Conservation (phyloP, 2,888 invertebrate species). For the Netelia fuscicornis region DNA sequence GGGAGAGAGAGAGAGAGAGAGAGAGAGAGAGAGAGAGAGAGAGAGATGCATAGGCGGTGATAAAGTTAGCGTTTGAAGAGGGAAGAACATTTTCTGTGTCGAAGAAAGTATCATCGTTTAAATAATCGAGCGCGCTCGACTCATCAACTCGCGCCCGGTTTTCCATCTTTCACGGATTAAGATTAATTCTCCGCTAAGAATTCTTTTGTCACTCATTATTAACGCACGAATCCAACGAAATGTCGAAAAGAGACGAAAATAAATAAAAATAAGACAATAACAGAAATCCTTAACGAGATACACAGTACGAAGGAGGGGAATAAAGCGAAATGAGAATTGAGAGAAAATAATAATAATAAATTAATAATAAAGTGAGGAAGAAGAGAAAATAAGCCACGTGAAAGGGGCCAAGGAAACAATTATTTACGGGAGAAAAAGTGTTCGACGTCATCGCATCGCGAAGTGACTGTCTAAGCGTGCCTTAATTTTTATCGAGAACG, state of each 20-base stretch:
- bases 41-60: constrained; percentile 25
- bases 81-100: constrained; percentile 73
- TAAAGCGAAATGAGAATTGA: constrained; percentile 26
- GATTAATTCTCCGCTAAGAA: neutral
- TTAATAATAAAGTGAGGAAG: neutral
- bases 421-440: constrained; percentile 35
- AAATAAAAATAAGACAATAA: too few species aligned
- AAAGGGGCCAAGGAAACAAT: constrained; percentile 58
- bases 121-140: constrained; percentile 63
- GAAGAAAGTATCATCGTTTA: constrained; percentile 75
- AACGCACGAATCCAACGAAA: too few species aligned
- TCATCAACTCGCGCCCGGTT: constrained; percentile 53
- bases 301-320: neutral
- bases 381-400: constrained; percentile 30
- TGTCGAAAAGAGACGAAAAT: too few species aligned
- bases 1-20: constrained; percentile 25
- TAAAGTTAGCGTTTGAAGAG: constrained; percentile 8
- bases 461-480: too few species aligned
- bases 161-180: constrained; percentile 40
- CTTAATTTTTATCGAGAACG: too few species aligned
- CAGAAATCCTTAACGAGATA: neutral
- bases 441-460: constrained; percentile 15
- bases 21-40: constrained; percentile 13
- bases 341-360: constrained; percentile 23
- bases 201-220: neutral